Percentiles rank a stretch among this genome's conserved stretches.
Evolutionary conservation across 1,140 invertebrate genomes (phyloP).

Genomic region (Ceratoteleas bidentatus): DNA sequence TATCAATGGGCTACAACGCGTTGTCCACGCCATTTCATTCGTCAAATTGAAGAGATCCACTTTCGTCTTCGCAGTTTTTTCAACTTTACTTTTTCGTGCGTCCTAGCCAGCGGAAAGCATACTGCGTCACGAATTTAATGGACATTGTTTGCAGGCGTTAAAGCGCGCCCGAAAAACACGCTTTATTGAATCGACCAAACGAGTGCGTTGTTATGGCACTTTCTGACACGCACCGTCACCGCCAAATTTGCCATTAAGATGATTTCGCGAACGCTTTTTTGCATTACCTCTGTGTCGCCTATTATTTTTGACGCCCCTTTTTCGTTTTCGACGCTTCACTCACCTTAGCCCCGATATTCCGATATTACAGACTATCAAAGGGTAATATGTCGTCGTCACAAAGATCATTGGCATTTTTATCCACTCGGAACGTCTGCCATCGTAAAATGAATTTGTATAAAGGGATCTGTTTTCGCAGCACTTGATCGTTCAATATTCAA

Average conservation of each 20-base stretch:
- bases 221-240: constrained; percentile 1
- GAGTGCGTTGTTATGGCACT: constrained; percentile 33
- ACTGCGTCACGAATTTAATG: constrained; percentile 10
- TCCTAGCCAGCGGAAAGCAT: not conserved
- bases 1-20: constrained; percentile 27
- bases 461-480: constrained; percentile 13
- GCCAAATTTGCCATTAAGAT: not conserved
- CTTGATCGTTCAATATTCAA: constrained; percentile 16
- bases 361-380: too few species aligned
- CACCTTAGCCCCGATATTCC: too few species aligned
- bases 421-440: not conserved
- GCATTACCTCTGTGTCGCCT: not conserved
- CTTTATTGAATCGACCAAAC: constrained; percentile 49
- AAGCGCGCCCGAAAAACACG: constrained; percentile 25
- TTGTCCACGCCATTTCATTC: constrained; percentile 8
- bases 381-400: not conserved
- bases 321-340: too few species aligned
- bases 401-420: not conserved
- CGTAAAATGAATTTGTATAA: constrained; percentile 27
- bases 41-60: constrained; percentile 3
- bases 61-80: not conserved
- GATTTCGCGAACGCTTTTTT: not conserved
- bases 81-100: not conserved
- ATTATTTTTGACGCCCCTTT: too few species aligned
- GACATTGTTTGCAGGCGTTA: constrained; percentile 14